Percentiles rank a stretch among this genome's conserved stretches.
Conservation (phyloP, 2,888 invertebrate genomes). For the Polyploca ridens region DNA sequence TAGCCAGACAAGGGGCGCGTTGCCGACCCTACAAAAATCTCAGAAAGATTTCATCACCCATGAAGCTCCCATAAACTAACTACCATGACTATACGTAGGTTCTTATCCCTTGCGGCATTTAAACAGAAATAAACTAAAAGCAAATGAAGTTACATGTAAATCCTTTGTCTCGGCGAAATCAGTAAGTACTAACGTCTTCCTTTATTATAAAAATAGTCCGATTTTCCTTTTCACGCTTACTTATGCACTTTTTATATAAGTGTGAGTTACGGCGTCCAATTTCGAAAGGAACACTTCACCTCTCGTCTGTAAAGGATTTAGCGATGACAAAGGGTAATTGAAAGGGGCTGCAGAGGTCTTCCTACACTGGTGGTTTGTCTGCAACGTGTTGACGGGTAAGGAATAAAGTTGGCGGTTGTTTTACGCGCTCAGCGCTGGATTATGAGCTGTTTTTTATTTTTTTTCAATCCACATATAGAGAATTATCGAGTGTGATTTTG, state of each 20-base stretch:
- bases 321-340: slow-evolving; percentile 20
- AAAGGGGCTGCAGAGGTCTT: slow-evolving; percentile 31
- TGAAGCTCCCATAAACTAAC: too few species aligned
- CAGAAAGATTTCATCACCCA: too few species aligned
- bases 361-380: slow-evolving; percentile 34
- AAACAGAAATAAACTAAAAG: neutral
- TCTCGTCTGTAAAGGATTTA: slow-evolving; percentile 20
- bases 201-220: slow-evolving; percentile 41
- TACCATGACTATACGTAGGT: neutral
- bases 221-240: slow-evolving; percentile 41
- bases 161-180: slow-evolving; percentile 9
- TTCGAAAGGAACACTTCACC: slow-evolving; percentile 31
- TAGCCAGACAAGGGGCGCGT: too few species aligned
- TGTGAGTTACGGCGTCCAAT: slow-evolving; percentile 28
- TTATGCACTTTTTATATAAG: slow-evolving; percentile 19
- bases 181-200: slow-evolving; percentile 25
- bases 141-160: neutral
- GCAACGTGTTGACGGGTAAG: slow-evolving; percentile 30
- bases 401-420: slow-evolving; percentile 19
- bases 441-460: neutral
- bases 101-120: neutral
- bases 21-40: too few species aligned
- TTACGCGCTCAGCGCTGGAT: slow-evolving; percentile 9
- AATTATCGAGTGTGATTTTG: too few species aligned
- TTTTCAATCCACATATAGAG: too few species aligned